Base-by-base conservation (phyloP, 1,140 invertebrate species). In the Zophobas atratus region DNA sequence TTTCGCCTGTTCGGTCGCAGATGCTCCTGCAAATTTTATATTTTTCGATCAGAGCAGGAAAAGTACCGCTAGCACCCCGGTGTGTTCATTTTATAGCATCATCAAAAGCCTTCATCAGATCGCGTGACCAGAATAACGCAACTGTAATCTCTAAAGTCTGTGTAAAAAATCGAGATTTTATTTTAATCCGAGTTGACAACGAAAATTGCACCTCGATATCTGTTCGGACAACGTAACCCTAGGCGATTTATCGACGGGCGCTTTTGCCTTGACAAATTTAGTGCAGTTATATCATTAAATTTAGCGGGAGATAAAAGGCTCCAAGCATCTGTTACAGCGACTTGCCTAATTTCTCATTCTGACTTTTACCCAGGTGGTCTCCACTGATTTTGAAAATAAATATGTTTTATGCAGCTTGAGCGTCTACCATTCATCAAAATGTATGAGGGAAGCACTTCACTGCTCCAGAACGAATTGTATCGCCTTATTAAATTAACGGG, bases 71-170 rank as follows among this genome's bases (percentile, higher is more conserved):
- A 55, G 55, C 73, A 49, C 46, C 56, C 46, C 51, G 33, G 36
- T 60, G 72, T 57, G 73, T 60, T 75, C 73, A 75, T 76, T 75
- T 63, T 75, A 75, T 75, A 57, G 74, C 74, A 63, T 76, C 74
- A 63, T 75, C 53, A 75, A 75, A 75, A 53, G 73, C 73, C 73
- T 75, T 75, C 73, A 75, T 75, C 51, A 75, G 73, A 51, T 75
- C 33, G 57, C 74, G 74, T 75, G 74, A 75, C 74, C 48, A 34
- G 74, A 75, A 75, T 75, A 60, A 46, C 34, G 57, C n/a, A 51
- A 63, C 57, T 63, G 35, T 67, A 67, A 67, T 67, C 60, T 67
- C 39, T n/a, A 67, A 63, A 67, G 60, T 67, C 60, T 38, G 35
- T 67, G 35, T 43, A 67, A 67, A 67, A 67, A 67, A 67, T 43